These are phyloP conservation scores for Conger conger DNA, from an alignment of 2,113 vertebrate genomes.

Conservation along the genomic window DNA sequence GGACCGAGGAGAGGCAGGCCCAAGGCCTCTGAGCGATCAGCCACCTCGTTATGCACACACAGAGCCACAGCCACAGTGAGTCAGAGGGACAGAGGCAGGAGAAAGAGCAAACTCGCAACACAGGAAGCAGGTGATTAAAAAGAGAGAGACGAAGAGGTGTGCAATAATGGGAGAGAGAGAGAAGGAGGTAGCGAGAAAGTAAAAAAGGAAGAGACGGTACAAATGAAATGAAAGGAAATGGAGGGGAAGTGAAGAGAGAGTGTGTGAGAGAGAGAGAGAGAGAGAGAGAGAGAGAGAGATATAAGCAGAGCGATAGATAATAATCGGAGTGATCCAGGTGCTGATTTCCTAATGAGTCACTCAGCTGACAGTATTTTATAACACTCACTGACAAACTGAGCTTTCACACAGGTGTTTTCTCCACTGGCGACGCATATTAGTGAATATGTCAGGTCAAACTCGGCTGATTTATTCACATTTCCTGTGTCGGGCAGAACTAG, in stretches of 20 bases:
- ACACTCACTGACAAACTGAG: not conserved
- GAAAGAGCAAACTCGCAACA: slow-evolving; percentile 2
- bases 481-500: not conserved
- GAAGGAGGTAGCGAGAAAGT: slow-evolving; percentile 38
- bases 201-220: slow-evolving; percentile 5
- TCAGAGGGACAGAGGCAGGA: slow-evolving; percentile 42
- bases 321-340: not conserved
- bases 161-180: not conserved
- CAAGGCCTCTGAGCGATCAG: slow-evolving; percentile 72
- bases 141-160: not conserved
- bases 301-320: not conserved
- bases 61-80: slow-evolving; percentile 60
- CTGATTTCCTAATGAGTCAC: slow-evolving; percentile 12
- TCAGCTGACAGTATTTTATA: slow-evolving; percentile 27
- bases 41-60: slow-evolving; percentile 77
- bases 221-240: not conserved
- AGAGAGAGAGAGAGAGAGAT: not conserved
- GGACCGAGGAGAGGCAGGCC: no score
- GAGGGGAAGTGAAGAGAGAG: not conserved
- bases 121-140: slow-evolving; percentile 23
- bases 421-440: no score
- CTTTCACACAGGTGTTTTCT: not conserved
- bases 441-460: no score
- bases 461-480: not conserved
- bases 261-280: not conserved